A percentile compares a stretch with the other conserved stretches of the same genome.
These are phyloP conservation scores for Epinephelus malabaricus DNA, from an alignment of 2,797 vertebrate species.

Conservation along the genomic window DNA sequence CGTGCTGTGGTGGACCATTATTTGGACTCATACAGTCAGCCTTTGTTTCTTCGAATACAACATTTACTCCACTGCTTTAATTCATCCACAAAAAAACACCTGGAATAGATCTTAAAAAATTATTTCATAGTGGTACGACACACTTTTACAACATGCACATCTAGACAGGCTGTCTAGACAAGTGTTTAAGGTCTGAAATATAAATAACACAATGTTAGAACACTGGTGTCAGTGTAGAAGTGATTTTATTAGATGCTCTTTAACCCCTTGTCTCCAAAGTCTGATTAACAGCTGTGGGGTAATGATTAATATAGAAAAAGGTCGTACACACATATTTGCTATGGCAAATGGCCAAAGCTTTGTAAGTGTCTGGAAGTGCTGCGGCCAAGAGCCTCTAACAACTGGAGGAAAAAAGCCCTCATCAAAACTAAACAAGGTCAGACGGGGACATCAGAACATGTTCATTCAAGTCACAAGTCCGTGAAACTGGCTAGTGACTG, in stretches of 20 bases:
- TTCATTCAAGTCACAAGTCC: conserved; percentile 46
- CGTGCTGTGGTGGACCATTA: conserved; percentile 61
- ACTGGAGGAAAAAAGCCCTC: conserved; percentile 54
- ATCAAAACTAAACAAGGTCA: conserved; percentile 56
- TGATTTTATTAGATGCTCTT: conserved; percentile 33
- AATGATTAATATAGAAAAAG: conserved; percentile 37
- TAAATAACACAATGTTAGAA: conserved; percentile 43
- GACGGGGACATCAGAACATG: conserved; percentile 39
- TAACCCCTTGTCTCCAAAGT: conserved; percentile 29
- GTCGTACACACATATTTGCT: conserved; percentile 29
- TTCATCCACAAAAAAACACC: conserved; percentile 47
- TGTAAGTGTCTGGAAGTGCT: conserved; percentile 27
- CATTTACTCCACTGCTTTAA: conserved; percentile 54
- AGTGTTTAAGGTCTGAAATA: conserved; percentile 51
- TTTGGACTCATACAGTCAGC: conserved; percentile 52
- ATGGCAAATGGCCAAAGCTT: conserved; percentile 34
- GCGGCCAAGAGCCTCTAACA: conserved; percentile 26
- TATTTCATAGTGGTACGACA: conserved; percentile 7
- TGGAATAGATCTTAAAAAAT: conserved; percentile 62
- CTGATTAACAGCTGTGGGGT: conserved; percentile 39
- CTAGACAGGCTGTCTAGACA: conserved; percentile 31
- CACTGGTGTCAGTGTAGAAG: conserved; percentile 9
- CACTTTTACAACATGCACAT: conserved; percentile 1
- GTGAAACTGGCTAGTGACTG: conserved; percentile 44
- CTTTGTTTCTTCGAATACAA: conserved; percentile 35